Base-by-base conservation (phyloP, 1,140 invertebrate species). In the Parapsyche elsis region DNA sequence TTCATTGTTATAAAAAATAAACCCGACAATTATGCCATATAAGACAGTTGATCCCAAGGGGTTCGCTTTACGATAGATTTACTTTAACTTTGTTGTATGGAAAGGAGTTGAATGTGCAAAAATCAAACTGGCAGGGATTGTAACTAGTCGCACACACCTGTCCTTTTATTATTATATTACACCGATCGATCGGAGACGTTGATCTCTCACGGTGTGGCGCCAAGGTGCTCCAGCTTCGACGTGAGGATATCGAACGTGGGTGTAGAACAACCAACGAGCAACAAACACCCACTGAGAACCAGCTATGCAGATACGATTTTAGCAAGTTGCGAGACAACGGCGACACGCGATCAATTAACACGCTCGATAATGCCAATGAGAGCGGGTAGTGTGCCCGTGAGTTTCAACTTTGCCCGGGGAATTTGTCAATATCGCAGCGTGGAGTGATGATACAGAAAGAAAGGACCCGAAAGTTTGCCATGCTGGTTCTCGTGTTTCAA, bases 281-380 rank as follows among this genome's bases (percentile, higher is more conserved):
- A 53, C 10, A 45, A 38, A 77, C 75, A 77, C 75, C 75, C 75
- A 77, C 75, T 24, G 10, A 9, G n/a, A 24, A 10, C 16, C 24
- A 76, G 23, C 64, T 67, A 23, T 64, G 57, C 75, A 64, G 75
- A 77, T 77, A 64, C 75, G 53, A 49, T 26, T 59, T 64, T 46
- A 26, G 26, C 75, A 67, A 67, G 64, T 67, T 77, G 26, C 73
- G 21, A 26, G 73, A 75, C 73, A 75, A 75, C 73, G 21, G 46
- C 16, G 75, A 77, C 75, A 77, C 57, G 75, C 46, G 75, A 77
- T 64, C 75, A 77, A 77, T 77, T 77, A 77, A 77, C 75, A 30
- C 30, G 57, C 23, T 53, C 49, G 49, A 53, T 53, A 12, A 14
- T 53, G 2, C 49, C 16, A 10, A 53, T 12, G 49, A n/a, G n/a